Conservation (phyloP, 2,888 invertebrate genomes). For the Steinernema carpocapsae region DNA sequence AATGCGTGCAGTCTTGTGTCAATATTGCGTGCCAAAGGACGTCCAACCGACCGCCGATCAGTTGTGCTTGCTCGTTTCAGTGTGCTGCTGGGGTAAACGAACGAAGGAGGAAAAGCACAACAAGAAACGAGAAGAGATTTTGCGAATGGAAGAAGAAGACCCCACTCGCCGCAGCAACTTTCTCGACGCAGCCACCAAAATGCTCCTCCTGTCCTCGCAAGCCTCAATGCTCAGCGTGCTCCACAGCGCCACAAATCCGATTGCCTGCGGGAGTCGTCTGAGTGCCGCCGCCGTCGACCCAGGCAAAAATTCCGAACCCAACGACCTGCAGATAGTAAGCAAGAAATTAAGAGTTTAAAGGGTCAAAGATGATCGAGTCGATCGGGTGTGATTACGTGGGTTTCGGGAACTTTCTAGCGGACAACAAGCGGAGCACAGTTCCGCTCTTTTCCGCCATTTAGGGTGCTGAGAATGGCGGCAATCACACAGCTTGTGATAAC, state of each 20-base stretch:
- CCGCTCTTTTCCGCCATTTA: too few species aligned
- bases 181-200: constrained; percentile 3
- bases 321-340: neutral
- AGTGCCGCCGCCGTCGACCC: neutral
- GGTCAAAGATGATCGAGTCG: too few species aligned
- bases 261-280: neutral
- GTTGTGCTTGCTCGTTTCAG: constrained; percentile 22
- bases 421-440: neutral
- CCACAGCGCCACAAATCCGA: neutral
- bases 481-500: too few species aligned
- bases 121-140: neutral
- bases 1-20: constrained; percentile 27
- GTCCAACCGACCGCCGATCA: constrained; percentile 13
- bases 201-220: neutral
- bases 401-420: neutral
- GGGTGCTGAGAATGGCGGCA: too few species aligned
- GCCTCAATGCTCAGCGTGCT: neutral
- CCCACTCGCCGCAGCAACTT: constrained; percentile 20
- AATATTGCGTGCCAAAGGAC: constrained; percentile 32
- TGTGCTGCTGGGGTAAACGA: too few species aligned
- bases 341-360: neutral
- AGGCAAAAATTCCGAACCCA: neutral
- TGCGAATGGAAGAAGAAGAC: constrained; percentile 17
- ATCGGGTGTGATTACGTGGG: neutral
- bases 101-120: neutral